Percentiles rank a stretch among this genome's conserved stretches.
phyloP scores from a whole-genome alignment of 2,797 vertebrate genomes.

The Gorsachius magnificus region DNA sequence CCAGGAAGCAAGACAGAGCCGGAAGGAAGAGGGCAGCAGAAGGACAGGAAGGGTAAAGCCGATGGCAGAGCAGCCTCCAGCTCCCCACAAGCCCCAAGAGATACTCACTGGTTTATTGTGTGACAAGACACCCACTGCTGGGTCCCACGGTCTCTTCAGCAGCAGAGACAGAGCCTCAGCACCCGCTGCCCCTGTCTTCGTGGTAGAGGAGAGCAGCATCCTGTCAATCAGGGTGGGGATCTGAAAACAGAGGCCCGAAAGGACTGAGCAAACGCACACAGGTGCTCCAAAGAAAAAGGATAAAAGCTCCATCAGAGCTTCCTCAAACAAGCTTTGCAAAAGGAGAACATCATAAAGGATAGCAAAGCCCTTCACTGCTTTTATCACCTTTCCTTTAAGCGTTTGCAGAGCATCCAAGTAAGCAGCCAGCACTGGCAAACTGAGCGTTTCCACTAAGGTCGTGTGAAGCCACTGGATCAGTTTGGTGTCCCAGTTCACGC shows the following conservation, averaged over 20 bases:
- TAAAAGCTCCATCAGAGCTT: background rate
- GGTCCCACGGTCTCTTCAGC: conserved; percentile 97
- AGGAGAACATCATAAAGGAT: rapidly evolving
- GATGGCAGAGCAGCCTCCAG: rapidly evolving
- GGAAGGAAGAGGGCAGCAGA: background rate
- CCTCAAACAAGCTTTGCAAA: rapidly evolving
- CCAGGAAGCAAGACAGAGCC: background rate
- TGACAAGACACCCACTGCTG: conserved; percentile 93
- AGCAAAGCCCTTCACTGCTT: background rate
- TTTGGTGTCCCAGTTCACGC: conserved; percentile 94
- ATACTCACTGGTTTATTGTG: conserved; percentile 94
- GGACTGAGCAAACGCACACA: background rate
- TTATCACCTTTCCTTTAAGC: conserved; percentile 93
- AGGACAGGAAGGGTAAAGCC: background rate
- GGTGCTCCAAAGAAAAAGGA: background rate
- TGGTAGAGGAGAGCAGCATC: conserved; percentile 89
- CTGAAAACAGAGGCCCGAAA: conserved; percentile 69
- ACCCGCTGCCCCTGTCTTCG: conserved; percentile 89
- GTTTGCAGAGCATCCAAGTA: conserved; percentile 97
- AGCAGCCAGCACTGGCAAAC: conserved; percentile 92
- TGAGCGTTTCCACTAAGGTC: conserved; percentile 93
- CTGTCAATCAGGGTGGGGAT: conserved; percentile 93
- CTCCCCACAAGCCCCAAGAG: background rate
- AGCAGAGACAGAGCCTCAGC: conserved; percentile 94
- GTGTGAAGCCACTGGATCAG: conserved; percentile 96